phyloP scores from a whole-genome alignment of 2,888 invertebrate species.

The Cataglyphis cursor region DNA sequence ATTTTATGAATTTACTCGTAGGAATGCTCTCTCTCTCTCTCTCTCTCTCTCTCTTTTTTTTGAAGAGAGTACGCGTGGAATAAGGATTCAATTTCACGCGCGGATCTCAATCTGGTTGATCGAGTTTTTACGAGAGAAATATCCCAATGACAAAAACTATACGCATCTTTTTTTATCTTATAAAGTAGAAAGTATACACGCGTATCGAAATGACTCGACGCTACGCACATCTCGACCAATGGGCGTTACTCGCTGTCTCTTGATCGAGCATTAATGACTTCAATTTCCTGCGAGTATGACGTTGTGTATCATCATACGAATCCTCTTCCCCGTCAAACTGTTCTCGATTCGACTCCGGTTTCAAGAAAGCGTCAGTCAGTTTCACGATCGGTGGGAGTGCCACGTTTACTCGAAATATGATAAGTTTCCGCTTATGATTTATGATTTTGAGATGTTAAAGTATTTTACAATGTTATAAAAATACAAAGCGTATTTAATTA shows the following conservation, averaged over 20 bases:
- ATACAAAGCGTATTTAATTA: background rate
- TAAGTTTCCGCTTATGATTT: background rate
- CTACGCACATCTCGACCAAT: constrained; percentile 54
- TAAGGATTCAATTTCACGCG: constrained; percentile 22
- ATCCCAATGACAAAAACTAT: background rate
- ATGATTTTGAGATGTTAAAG: background rate
- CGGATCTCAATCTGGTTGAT: background rate
- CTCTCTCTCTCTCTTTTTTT: no score
- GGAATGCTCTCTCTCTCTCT: background rate
- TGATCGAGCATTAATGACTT: constrained; percentile 72
- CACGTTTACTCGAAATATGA: constrained; percentile 10
- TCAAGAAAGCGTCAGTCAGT: constrained; percentile 57
- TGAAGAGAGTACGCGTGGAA: background rate
- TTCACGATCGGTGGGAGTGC: constrained; percentile 26
- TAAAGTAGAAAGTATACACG: constrained; percentile 60
- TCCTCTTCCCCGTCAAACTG: constrained; percentile 49
- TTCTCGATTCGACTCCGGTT: constrained; percentile 48
- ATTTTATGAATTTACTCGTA: constrained; percentile 1
- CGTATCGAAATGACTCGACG: constrained; percentile 15
- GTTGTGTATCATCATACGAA: constrained; percentile 57
- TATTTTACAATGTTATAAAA: background rate
- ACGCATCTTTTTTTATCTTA: constrained; percentile 56
- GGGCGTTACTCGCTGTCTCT: constrained; percentile 69
- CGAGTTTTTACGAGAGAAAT: background rate
- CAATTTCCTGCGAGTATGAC: constrained; percentile 70